phyloP scores from a whole-genome alignment of 35 echinoderm and acorn worm genomes.

The Diadema setosum region DNA sequence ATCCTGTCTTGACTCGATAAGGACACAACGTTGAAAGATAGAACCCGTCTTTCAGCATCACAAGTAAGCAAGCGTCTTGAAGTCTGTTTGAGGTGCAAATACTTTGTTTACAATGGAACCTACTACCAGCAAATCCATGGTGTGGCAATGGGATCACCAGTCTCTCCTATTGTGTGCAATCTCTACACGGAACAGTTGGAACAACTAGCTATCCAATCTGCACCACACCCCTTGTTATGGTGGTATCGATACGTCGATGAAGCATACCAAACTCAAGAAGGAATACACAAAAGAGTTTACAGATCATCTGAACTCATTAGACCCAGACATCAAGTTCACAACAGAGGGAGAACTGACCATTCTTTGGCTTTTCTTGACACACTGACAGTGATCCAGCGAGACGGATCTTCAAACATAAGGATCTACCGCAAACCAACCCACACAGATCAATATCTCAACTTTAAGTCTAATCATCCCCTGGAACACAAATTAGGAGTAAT shows the following conservation, averaged over 20 bases:
- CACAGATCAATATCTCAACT: background rate
- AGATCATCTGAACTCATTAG: background rate
- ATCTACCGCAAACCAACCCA: background rate
- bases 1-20: too few species aligned
- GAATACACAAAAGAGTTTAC: background rate
- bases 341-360: background rate
- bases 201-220: background rate
- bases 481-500: constrained; percentile 2
- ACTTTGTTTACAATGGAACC: too few species aligned
- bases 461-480: background rate
- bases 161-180: constrained; percentile 8
- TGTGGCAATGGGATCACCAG: constrained; percentile 2
- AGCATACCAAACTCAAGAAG: background rate
- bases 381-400: background rate
- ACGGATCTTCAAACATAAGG: background rate
- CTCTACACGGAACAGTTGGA: constrained; percentile 5
- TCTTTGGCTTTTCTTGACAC: background rate
- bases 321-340: background rate
- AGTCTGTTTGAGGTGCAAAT: too few species aligned
- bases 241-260: constrained; percentile 14
- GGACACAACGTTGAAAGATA: too few species aligned
- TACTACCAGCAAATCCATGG: too few species aligned
- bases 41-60: too few species aligned
- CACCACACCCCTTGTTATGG: background rate
- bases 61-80: too few species aligned